Evolutionary conservation across 1,140 invertebrate species (phyloP).

Genomic region (Zaprionus kolodkinae): DNA sequence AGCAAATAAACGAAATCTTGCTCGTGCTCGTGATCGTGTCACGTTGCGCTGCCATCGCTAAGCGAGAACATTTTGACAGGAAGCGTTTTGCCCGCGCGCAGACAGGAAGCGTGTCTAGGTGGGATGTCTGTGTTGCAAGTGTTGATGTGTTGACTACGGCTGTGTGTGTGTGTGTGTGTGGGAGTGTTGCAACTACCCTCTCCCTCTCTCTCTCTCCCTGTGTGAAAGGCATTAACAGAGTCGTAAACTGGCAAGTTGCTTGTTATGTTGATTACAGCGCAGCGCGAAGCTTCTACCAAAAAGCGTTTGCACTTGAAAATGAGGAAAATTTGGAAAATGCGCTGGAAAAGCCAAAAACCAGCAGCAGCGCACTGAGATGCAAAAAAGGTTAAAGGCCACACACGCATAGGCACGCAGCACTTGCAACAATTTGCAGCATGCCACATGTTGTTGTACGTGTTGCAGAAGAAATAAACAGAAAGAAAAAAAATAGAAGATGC

Average conservation of each 20-base stretch:
- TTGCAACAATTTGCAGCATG: neutral
- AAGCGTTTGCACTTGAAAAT: slow-evolving; percentile 53
- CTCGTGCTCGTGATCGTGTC: neutral
- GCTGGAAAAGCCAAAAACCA: slow-evolving; percentile 1
- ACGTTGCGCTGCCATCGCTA: slow-evolving; percentile 23
- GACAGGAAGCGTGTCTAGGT: slow-evolving; percentile 76
- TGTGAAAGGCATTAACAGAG: slow-evolving; percentile 72
- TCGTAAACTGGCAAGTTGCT: slow-evolving; percentile 79
- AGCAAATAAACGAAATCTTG: too few species aligned
- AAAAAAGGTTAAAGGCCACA: neutral
- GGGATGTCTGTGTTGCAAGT: slow-evolving; percentile 35
- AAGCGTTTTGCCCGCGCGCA: slow-evolving; percentile 68
- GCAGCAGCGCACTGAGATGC: neutral
- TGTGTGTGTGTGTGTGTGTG: slow-evolving; percentile 12
- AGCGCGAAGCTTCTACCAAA: slow-evolving; percentile 39
- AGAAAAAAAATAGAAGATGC: slow-evolving; percentile 28
- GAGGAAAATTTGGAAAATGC: neutral
- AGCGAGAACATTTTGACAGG: slow-evolving; percentile 62
- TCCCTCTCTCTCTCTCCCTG: neutral
- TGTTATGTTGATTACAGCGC: slow-evolving; percentile 78
- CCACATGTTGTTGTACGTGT: neutral
- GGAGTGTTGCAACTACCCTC: too few species aligned
- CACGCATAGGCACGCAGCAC: neutral
- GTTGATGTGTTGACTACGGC: slow-evolving; percentile 24
- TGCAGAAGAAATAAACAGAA: slow-evolving; percentile 5